Conservation (phyloP, 2,888 invertebrate genomes). For the Caenorhabditis zanzibari region DNA sequence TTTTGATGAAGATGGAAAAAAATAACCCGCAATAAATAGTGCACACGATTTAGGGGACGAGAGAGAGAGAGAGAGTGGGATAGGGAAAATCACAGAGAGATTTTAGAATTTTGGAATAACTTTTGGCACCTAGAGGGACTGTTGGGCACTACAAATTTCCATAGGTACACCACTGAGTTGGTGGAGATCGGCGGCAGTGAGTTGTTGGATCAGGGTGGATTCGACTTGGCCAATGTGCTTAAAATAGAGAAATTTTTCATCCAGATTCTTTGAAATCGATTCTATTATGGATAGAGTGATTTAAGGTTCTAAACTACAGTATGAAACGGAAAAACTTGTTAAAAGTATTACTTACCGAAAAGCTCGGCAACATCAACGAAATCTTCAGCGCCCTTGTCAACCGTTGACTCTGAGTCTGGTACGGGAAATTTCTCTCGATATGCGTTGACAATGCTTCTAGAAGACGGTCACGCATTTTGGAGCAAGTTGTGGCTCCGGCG, state of each 20-base stretch:
- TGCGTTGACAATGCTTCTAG: constrained; percentile 68
- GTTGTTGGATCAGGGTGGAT: constrained; percentile 69
- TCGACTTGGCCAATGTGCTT: constrained; percentile 76
- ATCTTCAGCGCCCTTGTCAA: constrained; percentile 70
- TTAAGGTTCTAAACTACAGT: too few species aligned
- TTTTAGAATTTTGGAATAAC: neutral
- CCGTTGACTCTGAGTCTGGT: constrained; percentile 66
- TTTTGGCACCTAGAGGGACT: constrained; percentile 42
- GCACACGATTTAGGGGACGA: neutral
- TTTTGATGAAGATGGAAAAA: neutral
- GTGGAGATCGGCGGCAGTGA: constrained; percentile 71
- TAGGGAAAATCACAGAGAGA: constrained; percentile 5
- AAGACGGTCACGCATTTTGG: constrained; percentile 68
- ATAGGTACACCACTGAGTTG: constrained; percentile 74
- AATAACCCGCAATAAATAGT: neutral
- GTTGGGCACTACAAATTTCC: constrained; percentile 71
- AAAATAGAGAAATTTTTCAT: constrained; percentile 32
- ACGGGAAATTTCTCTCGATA: constrained; percentile 70
- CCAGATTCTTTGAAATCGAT: neutral
- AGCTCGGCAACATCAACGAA: constrained; percentile 73
- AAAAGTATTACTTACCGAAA: constrained; percentile 68
- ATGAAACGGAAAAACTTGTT: too few species aligned
- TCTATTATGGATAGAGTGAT: too few species aligned
- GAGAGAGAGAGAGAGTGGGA: neutral
- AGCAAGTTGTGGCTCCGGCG: constrained; percentile 54